Base-by-base conservation (phyloP, 2,888 invertebrate genomes). In the Marasmarcha lunaedactyla region DNA sequence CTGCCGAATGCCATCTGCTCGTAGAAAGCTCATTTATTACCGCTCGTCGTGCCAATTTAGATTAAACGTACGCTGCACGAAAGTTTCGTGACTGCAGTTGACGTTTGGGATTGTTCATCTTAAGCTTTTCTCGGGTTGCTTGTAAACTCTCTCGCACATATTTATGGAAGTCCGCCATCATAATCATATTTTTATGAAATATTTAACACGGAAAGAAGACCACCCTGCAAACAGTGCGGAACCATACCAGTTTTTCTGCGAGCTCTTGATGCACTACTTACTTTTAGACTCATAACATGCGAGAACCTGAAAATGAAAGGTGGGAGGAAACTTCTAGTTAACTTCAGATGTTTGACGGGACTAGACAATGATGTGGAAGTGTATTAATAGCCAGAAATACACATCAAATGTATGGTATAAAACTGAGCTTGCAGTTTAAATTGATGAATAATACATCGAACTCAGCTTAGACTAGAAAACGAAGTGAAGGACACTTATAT, bases 21-120 rank as follows among this genome's bases (percentile, higher is more conserved):
- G 46, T 72, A 73, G 74, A 77, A 78, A 77, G 76, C 50, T 42
- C 62, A 58, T 52, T 54, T 55, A 58, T 52, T 51, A 50, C 44
- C 46, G n/a, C n/a, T 44, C 30, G 11, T 42, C 40, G 44, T 40
- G 11, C 15, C 37, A 43, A 49, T 44, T 44, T 45, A 38, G 46
- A 43, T 42, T 42, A 42, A 37, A 39, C 33, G 30, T 36, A 27
- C 34, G 20, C 7, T 20, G 3, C 7, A n/a, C n/a, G n/a, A n/a
- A 20, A 20, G 20, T 20, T 20, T 20, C 20, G 40, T 30, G 30
- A 38, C 39, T 41, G 41, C 43, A 44, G 42, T 41, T 41, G 40
- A 36, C 20, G 20, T 20, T 20, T 20, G 20, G 20, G 20, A 5
- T n/a, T n/a, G n/a, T n/a, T n/a, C n/a, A n/a, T n/a, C n/a, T n/a